These are phyloP conservation scores for Apotomis turbidana DNA, from an alignment of 2,888 invertebrate species.

Conservation along the genomic window DNA sequence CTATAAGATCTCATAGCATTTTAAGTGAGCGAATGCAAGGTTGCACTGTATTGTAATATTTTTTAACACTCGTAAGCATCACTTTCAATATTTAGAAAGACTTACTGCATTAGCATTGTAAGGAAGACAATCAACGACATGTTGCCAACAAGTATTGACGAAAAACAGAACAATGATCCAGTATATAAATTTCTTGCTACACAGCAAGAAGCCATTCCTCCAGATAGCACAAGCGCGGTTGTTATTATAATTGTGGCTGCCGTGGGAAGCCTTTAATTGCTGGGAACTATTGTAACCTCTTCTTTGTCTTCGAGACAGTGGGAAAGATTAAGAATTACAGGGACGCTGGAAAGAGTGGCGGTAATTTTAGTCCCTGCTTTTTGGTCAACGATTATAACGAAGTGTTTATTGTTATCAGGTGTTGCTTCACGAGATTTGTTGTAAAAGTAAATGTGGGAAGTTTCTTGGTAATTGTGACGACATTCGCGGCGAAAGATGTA, in stretches of 20 bases:
- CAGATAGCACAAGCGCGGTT: constrained; percentile 50
- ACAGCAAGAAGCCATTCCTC: constrained; percentile 38
- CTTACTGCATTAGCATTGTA: neutral
- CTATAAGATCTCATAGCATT: neutral
- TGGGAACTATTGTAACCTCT: constrained; percentile 47
- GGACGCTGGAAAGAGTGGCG: constrained; percentile 42
- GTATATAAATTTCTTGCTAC: constrained; percentile 55
- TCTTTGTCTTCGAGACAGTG: constrained; percentile 41
- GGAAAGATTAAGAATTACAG: constrained; percentile 46
- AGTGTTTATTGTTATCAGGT: constrained; percentile 35
- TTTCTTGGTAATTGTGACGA: constrained; percentile 23
- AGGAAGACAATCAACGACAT: constrained; percentile 36
- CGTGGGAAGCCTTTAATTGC: constrained; percentile 63
- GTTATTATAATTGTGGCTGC: constrained; percentile 63
- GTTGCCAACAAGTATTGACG: constrained; percentile 43
- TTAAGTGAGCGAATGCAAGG: neutral
- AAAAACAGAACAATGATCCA: constrained; percentile 55
- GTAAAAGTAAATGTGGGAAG: constrained; percentile 40
- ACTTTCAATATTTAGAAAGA: constrained; percentile 31
- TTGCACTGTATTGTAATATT: constrained; percentile 17
- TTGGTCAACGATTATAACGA: constrained; percentile 46
- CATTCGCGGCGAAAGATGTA: constrained; percentile 19
- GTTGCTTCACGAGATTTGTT: constrained; percentile 35
- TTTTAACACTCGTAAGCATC: constrained; percentile 2
- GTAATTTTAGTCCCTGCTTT: constrained; percentile 44